Percentiles rank a stretch among this genome's conserved stretches.
Evolutionary conservation across 2,113 vertebrate genomes (phyloP).

Genomic region (Neoarius graeffei): DNA sequence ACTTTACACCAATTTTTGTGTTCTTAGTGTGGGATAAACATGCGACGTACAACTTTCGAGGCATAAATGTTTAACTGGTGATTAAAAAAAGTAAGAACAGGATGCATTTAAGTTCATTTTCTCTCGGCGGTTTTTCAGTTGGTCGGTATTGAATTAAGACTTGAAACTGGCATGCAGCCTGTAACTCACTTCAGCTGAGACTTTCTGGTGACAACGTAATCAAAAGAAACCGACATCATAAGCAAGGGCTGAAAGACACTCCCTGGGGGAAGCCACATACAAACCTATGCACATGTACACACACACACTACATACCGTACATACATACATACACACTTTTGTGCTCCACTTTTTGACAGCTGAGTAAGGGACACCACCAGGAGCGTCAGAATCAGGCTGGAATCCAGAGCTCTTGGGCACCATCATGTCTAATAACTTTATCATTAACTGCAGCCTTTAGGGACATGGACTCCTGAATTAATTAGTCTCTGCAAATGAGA

Average conservation of each 20-base stretch:
- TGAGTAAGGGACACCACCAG: conserved; percentile 66
- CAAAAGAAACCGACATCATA: conserved; percentile 32
- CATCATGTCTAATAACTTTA: conserved; percentile 75
- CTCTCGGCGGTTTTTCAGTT: background rate
- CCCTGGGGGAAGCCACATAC: conserved; percentile 15
- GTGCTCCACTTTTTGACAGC: conserved; percentile 58
- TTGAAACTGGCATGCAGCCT: conserved; percentile 24
- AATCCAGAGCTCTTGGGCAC: conserved; percentile 71
- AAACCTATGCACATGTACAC: background rate
- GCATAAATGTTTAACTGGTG: conserved; percentile 18
- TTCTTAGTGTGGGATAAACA: conserved; percentile 26
- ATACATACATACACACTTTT: background rate
- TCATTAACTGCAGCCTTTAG: conserved; percentile 76
- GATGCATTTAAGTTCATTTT: conserved; percentile 7
- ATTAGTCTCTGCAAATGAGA: conserved; percentile 67
- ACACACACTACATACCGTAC: background rate
- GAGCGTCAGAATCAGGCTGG: conserved; percentile 59
- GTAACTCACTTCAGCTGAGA: conserved; percentile 19
- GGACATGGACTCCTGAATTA: conserved; percentile 76
- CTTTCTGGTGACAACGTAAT: conserved; percentile 35
- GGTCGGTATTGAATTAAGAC: conserved; percentile 20
- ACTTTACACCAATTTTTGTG: conserved; percentile 3
- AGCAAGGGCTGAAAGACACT: conserved; percentile 18
- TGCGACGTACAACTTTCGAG: conserved; percentile 5
- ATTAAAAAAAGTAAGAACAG: background rate